These are phyloP conservation scores for Drosophila leonis DNA, from an alignment of 2,888 invertebrate species.

Conservation along the genomic window DNA sequence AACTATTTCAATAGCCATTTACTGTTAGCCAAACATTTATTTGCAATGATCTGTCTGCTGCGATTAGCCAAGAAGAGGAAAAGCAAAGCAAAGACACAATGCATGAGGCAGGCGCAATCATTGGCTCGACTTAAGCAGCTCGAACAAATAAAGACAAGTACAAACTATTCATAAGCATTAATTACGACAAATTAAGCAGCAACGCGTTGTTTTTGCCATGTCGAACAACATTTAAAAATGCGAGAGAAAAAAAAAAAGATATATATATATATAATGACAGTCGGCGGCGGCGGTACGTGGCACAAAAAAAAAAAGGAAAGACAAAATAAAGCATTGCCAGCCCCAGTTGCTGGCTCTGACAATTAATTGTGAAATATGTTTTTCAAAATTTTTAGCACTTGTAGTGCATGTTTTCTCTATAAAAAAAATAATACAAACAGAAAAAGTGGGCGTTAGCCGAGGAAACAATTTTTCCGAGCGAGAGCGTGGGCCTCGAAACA, in stretches of 20 bases:
- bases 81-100: background rate
- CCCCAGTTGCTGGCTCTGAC: conserved; percentile 62
- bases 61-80: background rate
- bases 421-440: background rate
- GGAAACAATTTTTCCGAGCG: conserved; percentile 9
- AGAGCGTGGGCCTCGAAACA: conserved; percentile 45
- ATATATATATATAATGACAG: conserved; percentile 51
- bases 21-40: conserved; percentile 1
- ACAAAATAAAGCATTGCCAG: conserved; percentile 30
- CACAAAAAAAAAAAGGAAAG: conserved; percentile 11
- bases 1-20: background rate
- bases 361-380: conserved; percentile 82
- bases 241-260: conserved; percentile 37
- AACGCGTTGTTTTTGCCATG: conserved; percentile 80
- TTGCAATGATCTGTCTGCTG: background rate
- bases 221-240: conserved; percentile 78
- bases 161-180: conserved; percentile 80
- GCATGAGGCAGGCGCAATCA: conserved; percentile 16
- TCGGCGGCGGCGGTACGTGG: conserved; percentile 31
- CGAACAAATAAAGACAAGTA: conserved; percentile 78
- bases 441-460: conserved; percentile 65
- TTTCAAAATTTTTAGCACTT: conserved; percentile 79
- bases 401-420: conserved; percentile 66
- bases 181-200: conserved; percentile 80
- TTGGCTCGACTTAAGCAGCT: conserved; percentile 29